Conservation (phyloP, 2,888 invertebrate genomes). For the Ectemnius lituratus region DNA sequence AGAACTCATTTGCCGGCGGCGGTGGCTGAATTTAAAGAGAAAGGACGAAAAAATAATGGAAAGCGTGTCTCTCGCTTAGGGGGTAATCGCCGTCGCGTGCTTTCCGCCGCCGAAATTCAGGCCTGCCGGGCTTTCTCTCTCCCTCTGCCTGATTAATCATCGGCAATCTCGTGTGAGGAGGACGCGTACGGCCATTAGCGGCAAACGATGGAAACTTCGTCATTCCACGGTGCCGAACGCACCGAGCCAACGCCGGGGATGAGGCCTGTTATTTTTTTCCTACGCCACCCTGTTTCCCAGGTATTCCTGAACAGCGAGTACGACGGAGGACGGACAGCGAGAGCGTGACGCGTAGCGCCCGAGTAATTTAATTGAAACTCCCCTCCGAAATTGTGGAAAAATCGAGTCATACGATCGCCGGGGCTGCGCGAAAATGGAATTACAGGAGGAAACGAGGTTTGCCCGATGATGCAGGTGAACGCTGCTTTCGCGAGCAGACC, state of each 20-base stretch:
- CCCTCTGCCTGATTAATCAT: constrained; percentile 70
- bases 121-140: not conserved
- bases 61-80: constrained; percentile 44
- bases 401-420: constrained; percentile 73
- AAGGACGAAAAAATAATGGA: constrained; percentile 31
- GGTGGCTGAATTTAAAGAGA: constrained; percentile 39
- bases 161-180: constrained; percentile 69
- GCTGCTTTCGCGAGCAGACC: constrained; percentile 42
- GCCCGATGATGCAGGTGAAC: constrained; percentile 72
- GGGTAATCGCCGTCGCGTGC: constrained; percentile 54
- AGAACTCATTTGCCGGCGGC: constrained; percentile 14
- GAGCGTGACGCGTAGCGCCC: constrained; percentile 13
- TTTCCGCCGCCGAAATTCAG: constrained; percentile 7
- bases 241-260: constrained; percentile 40
- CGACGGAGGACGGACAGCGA: constrained; percentile 35
- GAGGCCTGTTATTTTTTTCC: constrained; percentile 56
- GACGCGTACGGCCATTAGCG: constrained; percentile 69
- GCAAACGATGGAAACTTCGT: constrained; percentile 71
- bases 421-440: constrained; percentile 74
- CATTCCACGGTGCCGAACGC: constrained; percentile 54
- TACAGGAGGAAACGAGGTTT: constrained; percentile 72
- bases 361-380: constrained; percentile 72
- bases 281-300: constrained; percentile 13
- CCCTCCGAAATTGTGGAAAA: constrained; percentile 72
- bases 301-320: constrained; percentile 13